phyloP scores from a whole-genome alignment of 2,797 vertebrate genomes.

The Argya squamiceps region DNA sequence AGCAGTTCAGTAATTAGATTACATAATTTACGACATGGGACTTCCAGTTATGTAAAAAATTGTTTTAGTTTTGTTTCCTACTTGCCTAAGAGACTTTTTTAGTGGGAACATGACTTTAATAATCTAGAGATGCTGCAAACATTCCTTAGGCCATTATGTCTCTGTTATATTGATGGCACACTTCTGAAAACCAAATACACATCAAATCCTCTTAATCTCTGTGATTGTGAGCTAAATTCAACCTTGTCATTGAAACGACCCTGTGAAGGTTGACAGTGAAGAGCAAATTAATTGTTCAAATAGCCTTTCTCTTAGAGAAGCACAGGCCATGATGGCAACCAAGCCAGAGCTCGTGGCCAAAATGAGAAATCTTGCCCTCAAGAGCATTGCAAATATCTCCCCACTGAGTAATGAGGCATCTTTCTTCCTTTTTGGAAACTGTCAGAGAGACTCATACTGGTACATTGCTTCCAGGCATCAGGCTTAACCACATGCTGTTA shows the following conservation, averaged over 20 bases:
- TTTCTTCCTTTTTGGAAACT: background rate
- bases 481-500: background rate
- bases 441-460: background rate
- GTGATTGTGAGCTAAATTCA: background rate
- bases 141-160: background rate
- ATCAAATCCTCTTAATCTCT: background rate
- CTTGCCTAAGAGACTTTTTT: background rate
- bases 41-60: background rate
- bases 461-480: background rate
- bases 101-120: background rate
- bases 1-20: background rate
- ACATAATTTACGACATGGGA: background rate
- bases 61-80: conserved; percentile 9
- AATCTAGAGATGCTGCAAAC: background rate
- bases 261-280: background rate
- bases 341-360: background rate
- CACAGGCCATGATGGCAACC: background rate
- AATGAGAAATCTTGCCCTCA: background rate
- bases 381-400: background rate
- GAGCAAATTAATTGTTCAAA: conserved; percentile 1
- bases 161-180: background rate
- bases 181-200: background rate
- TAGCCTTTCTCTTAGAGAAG: background rate
- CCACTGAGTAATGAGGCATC: background rate
- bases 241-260: background rate